Evolutionary conservation across 2,888 invertebrate species (phyloP).

Genomic region (Cataglyphis livida): DNA sequence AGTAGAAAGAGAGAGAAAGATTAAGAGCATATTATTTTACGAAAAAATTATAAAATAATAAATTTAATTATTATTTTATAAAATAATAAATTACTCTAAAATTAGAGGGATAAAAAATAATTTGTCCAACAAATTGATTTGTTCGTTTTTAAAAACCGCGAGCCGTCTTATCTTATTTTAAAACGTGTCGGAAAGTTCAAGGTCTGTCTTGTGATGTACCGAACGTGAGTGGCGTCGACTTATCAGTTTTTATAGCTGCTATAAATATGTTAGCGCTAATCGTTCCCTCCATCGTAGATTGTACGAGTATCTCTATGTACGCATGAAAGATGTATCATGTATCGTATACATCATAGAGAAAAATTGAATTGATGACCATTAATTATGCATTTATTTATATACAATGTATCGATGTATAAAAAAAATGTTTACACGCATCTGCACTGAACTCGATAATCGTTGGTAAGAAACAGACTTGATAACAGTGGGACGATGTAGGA

Average conservation of each 20-base stretch:
- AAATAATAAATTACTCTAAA: not conserved
- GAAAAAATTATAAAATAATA: not conserved
- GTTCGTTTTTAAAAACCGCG: not conserved
- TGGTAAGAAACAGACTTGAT: slow-evolving; percentile 2
- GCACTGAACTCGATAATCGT: slow-evolving; percentile 40
- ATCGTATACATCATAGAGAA: not conserved
- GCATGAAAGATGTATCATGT: slow-evolving; percentile 30
- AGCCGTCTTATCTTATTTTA: slow-evolving; percentile 3
- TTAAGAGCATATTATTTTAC: no score
- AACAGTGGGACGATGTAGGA: not conserved
- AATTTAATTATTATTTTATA: not conserved
- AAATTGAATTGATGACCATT: not conserved
- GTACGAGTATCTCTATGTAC: not conserved
- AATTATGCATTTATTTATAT: slow-evolving; percentile 13
- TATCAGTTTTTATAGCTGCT: slow-evolving; percentile 35
- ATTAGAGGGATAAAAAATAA: not conserved
- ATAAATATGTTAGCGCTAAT: slow-evolving; percentile 32
- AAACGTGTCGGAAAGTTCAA: slow-evolving; percentile 20
- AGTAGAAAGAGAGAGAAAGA: no score
- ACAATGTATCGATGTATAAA: slow-evolving; percentile 12
- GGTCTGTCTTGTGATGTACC: not conserved
- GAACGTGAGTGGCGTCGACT: slow-evolving; percentile 14
- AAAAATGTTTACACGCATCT: slow-evolving; percentile 45
- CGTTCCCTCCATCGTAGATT: slow-evolving; percentile 14
- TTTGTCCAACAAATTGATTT: not conserved